These are phyloP conservation scores for Labeo rohita DNA, from an alignment of 2,113 vertebrate genomes.

Conservation along the genomic window DNA sequence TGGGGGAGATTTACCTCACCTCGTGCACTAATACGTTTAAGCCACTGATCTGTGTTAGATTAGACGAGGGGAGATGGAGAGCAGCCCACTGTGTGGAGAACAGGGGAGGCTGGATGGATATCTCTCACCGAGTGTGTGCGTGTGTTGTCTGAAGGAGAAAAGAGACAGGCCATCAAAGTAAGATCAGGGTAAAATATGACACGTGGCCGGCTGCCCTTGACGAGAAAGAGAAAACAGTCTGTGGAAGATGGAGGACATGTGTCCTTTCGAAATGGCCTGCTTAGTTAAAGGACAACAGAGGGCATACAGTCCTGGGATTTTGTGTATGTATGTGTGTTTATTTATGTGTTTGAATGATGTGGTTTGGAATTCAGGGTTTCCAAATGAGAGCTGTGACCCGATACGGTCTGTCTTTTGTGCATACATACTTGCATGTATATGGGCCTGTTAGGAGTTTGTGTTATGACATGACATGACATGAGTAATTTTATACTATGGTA, in stretches of 20 bases:
- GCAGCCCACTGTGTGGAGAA: conserved; percentile 24
- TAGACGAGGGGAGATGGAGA: conserved; percentile 38
- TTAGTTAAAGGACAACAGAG: conserved; percentile 39
- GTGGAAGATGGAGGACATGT: conserved; percentile 45
- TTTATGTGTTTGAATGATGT: background rate
- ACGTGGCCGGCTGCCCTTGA: conserved; percentile 51
- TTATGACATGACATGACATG: too few species aligned
- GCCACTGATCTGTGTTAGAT: conserved; percentile 49
- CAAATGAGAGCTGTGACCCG: background rate
- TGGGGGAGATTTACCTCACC: conserved; percentile 48
- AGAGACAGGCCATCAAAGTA: conserved; percentile 51
- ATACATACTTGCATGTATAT: background rate
- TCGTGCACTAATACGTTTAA: conserved; percentile 45
- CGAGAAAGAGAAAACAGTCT: conserved; percentile 38
- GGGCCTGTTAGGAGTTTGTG: background rate
- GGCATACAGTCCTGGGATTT: conserved; percentile 33
- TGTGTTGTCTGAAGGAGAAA: conserved; percentile 44
- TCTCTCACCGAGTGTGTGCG: conserved; percentile 31
- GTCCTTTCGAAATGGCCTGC: background rate
- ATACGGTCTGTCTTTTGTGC: background rate
- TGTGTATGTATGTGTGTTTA: conserved; percentile 5
- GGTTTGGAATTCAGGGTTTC: background rate
- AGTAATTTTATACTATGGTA: background rate
- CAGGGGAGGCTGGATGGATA: conserved; percentile 13
- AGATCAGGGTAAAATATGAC: conserved; percentile 56